phyloP scores from a whole-genome alignment of 2,797 vertebrate species.

The Chelonia mydas region DNA sequence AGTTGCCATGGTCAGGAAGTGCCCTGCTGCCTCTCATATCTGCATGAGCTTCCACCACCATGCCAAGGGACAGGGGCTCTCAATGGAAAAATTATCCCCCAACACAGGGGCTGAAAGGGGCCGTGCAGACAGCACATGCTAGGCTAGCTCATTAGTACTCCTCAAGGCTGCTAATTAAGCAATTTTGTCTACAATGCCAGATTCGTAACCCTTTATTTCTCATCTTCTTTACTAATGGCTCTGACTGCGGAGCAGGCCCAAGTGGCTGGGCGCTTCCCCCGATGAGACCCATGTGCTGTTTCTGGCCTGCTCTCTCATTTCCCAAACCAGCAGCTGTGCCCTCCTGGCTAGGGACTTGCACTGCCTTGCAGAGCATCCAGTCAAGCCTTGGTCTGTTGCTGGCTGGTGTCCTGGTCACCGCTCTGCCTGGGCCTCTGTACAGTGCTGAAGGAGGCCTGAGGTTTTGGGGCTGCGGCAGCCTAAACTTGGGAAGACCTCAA shows the following conservation, averaged over 20 bases:
- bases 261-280: background rate
- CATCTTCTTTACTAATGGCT: background rate
- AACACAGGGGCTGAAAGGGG: background rate
- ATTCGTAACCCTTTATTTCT: background rate
- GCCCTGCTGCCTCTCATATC: background rate
- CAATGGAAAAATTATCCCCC: background rate
- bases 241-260: background rate
- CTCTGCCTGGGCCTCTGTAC: background rate
- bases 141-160: background rate
- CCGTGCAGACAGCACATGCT: background rate
- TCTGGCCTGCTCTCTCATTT: background rate
- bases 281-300: background rate
- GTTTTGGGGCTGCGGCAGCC: background rate
- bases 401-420: too few relatives aligned
- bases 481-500: background rate
- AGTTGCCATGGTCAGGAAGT: slow-evolving; percentile 32
- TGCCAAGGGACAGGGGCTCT: background rate
- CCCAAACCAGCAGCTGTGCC: background rate
- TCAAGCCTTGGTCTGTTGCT: background rate
- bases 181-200: background rate
- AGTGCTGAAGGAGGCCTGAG: background rate
- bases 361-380: background rate
- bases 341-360: background rate
- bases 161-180: background rate
- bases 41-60: background rate